Evolutionary conservation across 2,797 vertebrate genomes (phyloP), one percentile per base, ranked within the genome.

Genomic region (Diglossa cyanea): DNA sequence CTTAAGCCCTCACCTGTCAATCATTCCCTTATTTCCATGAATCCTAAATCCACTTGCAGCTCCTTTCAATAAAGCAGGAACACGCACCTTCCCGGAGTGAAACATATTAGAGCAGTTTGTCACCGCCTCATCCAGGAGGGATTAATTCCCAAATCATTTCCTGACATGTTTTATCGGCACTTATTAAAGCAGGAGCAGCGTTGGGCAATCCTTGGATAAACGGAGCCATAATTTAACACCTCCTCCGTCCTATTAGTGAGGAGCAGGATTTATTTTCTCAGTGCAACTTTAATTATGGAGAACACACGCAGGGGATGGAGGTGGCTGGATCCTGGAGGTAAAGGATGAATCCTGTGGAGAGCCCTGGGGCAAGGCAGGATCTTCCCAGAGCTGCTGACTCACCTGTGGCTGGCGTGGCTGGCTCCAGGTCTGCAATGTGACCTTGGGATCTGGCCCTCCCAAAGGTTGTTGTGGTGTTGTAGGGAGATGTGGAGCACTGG

Each of bases 81-180:
- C 31, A 42, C 7, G 6, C 79, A 89, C 78, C 87, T 96, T 95
- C 80, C 95, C 15, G 53, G 81, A 85, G 95, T 9, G 54, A 91
- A 93, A 77, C 81, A 80, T 92, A 94, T 95, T 94, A 95, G 19
- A 74, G 91, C 90, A 66, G 61, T 97, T 96, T 94, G 93, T 96
- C 96, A 95, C 73, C 31, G 61, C 90, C 93, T 93, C 96, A 90
- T 94, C 86, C 92, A 78, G 91, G 13, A 93, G 86, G 91, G 86
- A 95, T 93, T 97, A 95, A 97, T 97, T 94, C 95, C 94, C 93
- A 92, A 65, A 95, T 93, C 93, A 93, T 85, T 96, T 92, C 73
- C 92, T 94, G 95, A 92, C 94, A 97, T 95, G 95, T 97, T 97
- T 96, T 97, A 96, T 94, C 88, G 81, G 91, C 92, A 82, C 77